Percentiles rank a stretch among this genome's conserved stretches.
Conservation (phyloP, 1,140 invertebrate genomes). For the Drosophila bocqueti region DNA sequence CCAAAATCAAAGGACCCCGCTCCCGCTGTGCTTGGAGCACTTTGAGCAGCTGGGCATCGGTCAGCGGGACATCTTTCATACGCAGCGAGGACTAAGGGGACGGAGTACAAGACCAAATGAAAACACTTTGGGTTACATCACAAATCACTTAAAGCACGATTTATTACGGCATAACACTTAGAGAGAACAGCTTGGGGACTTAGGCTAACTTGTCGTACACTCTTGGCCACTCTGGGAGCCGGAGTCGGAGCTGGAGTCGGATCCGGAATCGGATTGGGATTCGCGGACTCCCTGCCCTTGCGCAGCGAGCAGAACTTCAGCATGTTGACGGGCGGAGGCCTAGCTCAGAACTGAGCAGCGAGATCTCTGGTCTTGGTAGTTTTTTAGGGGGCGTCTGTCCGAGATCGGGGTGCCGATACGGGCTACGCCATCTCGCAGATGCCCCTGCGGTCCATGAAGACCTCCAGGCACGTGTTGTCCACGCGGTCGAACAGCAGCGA, state of each 20-base stretch:
- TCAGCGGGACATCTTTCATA: slow-evolving; percentile 66
- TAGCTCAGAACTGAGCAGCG: slow-evolving; percentile 27
- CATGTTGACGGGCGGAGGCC: slow-evolving; percentile 51
- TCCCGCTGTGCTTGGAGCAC: slow-evolving; percentile 70
- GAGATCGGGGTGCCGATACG: slow-evolving; percentile 37
- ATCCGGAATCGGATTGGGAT: slow-evolving; percentile 9
- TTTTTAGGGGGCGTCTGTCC: slow-evolving; percentile 39
- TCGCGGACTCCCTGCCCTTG: slow-evolving; percentile 31
- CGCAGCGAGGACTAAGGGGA: slow-evolving; percentile 62
- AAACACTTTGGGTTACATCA: slow-evolving; percentile 41
- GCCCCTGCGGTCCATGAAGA: slow-evolving; percentile 74
- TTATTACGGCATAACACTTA: slow-evolving; percentile 64
- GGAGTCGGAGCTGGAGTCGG: slow-evolving; percentile 27
- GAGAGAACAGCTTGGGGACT: slow-evolving; percentile 36
- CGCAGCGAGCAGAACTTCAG: slow-evolving; percentile 75
- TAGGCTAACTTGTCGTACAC: slow-evolving; percentile 64
- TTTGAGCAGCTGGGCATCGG: slow-evolving; percentile 64
- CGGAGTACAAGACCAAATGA: slow-evolving; percentile 1
- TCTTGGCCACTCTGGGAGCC: slow-evolving; percentile 66
- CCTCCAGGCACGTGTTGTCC: slow-evolving; percentile 79
- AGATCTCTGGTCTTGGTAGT: slow-evolving; percentile 44
- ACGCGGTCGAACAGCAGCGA: slow-evolving; percentile 84
- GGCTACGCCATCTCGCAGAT: slow-evolving; percentile 71
- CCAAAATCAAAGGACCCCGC: slow-evolving; percentile 70
- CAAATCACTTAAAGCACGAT: slow-evolving; percentile 68